These are phyloP conservation scores for Melanaphis sacchari DNA, from an alignment of 1,140 invertebrate species.

Conservation along the genomic window DNA sequence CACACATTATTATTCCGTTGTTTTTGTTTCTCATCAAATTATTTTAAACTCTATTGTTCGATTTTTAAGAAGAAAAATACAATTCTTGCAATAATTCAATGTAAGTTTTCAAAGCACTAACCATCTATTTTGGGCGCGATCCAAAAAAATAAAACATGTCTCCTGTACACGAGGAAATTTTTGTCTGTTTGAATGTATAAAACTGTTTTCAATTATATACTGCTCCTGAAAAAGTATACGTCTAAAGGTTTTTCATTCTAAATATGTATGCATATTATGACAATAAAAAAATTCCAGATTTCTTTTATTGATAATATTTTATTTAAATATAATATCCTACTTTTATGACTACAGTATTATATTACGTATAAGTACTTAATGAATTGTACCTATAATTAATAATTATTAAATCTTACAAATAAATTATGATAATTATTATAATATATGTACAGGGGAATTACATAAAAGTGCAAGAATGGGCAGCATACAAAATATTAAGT, in stretches of 20 bases:
- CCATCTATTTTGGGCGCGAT: too few species aligned
- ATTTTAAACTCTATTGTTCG: too few species aligned
- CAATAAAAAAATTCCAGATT: background rate
- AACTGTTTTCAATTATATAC: too few species aligned
- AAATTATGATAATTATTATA: slow-evolving; percentile 40
- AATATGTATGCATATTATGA: background rate
- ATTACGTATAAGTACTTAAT: background rate
- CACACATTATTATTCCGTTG: too few species aligned
- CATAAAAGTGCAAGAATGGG: slow-evolving; percentile 49
- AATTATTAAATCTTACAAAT: slow-evolving; percentile 40
- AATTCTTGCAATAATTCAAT: too few species aligned
- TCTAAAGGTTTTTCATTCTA: background rate
- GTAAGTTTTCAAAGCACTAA: too few species aligned
- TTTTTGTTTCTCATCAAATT: too few species aligned
- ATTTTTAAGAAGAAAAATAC: too few species aligned
- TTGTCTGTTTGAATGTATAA: background rate
- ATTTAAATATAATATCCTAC: slow-evolving; percentile 47
- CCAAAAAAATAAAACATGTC: too few species aligned
- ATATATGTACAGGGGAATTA: slow-evolving; percentile 43
- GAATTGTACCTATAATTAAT: background rate
- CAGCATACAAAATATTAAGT: slow-evolving; percentile 24
- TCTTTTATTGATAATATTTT: slow-evolving; percentile 26
- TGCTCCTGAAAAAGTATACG: too few species aligned
- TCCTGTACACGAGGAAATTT: background rate
- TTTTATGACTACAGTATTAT: slow-evolving; percentile 22